phyloP scores from a whole-genome alignment of 2,888 invertebrate species.

The Biston betularia region DNA sequence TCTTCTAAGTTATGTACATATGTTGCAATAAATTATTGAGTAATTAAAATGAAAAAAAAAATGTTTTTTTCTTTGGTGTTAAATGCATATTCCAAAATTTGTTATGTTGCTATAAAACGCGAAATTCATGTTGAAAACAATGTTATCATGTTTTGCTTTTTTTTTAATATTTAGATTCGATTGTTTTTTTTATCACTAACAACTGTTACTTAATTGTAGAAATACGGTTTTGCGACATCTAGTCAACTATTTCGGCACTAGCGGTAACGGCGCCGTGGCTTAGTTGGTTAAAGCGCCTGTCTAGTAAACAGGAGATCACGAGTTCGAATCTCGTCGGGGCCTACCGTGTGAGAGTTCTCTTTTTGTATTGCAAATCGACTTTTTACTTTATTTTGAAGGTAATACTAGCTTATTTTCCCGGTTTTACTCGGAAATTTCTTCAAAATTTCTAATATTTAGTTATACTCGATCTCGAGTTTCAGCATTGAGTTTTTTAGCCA shows the following conservation, averaged over 20 bases:
- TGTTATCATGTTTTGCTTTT: too few species aligned
- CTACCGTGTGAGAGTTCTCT: conserved; percentile 36
- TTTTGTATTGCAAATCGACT: neutral
- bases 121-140: too few species aligned
- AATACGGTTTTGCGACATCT: neutral
- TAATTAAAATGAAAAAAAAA: too few species aligned
- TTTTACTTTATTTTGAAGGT: neutral
- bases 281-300: conserved; percentile 84
- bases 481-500: neutral
- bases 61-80: too few species aligned
- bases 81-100: too few species aligned
- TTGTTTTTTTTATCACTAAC: too few species aligned
- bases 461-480: too few species aligned
- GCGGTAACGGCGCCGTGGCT: conserved; percentile 76
- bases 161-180: too few species aligned
- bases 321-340: conserved; percentile 84
- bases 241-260: neutral
- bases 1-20: too few species aligned
- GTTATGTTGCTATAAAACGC: too few species aligned
- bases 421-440: neutral
- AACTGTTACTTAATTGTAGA: too few species aligned
- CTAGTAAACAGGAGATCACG: conserved; percentile 84
- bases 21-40: too few species aligned
- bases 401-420: neutral
- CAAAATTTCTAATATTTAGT: neutral